Conservation (phyloP, 2,888 invertebrate species). For the Trachelus iudaicus region DNA sequence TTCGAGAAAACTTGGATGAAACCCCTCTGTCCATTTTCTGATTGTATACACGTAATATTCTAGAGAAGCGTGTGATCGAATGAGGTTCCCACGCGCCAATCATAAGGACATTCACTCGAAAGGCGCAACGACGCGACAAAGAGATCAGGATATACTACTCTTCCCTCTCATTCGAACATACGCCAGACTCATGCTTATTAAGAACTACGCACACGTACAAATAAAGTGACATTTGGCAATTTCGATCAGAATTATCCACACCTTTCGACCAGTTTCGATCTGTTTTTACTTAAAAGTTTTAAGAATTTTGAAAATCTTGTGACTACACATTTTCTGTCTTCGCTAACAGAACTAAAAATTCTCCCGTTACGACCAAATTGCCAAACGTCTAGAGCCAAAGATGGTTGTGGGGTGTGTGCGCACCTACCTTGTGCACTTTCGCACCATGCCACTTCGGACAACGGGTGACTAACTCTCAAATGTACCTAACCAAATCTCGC, state of each 20-base stretch:
- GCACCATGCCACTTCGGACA: slow-evolving; percentile 26
- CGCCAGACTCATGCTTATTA: neutral
- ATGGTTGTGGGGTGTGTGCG: slow-evolving; percentile 62
- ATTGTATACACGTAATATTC: slow-evolving; percentile 34
- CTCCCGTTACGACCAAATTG: slow-evolving; percentile 44
- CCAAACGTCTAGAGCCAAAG: slow-evolving; percentile 59
- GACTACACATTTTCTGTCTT: too few relatives aligned
- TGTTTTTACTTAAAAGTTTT: neutral
- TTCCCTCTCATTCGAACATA: neutral
- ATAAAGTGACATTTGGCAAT: neutral
- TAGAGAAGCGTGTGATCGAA: slow-evolving; percentile 36
- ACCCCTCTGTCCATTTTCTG: slow-evolving; percentile 55
- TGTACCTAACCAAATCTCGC: neutral
- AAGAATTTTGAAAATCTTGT: neutral
- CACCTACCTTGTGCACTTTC: slow-evolving; percentile 54
- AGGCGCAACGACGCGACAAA: too few relatives aligned
- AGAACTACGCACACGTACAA: neutral
- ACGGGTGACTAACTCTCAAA: slow-evolving; percentile 37
- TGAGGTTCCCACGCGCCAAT: slow-evolving; percentile 13
- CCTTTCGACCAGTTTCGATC: neutral
- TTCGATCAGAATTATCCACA: neutral
- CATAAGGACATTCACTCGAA: too few relatives aligned
- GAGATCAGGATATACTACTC: too few relatives aligned
- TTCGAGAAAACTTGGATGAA: slow-evolving; percentile 9
- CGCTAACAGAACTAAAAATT: too few relatives aligned